phyloP scores from a whole-genome alignment of 2,888 invertebrate genomes.

The Athalia rosae region DNA sequence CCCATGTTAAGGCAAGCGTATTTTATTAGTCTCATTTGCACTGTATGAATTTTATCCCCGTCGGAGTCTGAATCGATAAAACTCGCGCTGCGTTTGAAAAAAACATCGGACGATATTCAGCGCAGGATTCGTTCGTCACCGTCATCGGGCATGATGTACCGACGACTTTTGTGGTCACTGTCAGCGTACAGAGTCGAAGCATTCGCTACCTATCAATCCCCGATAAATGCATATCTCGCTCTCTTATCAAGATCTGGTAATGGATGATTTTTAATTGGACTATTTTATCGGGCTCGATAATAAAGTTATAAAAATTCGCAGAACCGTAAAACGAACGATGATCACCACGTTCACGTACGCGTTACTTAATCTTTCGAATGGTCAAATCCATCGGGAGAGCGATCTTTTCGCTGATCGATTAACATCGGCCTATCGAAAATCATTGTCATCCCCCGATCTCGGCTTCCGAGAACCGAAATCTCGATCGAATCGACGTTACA shows the following conservation, averaged over 20 bases:
- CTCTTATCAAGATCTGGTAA: constrained; percentile 60
- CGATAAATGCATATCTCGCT: constrained; percentile 67
- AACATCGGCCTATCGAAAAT: not conserved
- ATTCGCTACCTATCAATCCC: constrained; percentile 18
- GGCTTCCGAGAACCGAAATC: no score
- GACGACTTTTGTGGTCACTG: constrained; percentile 8
- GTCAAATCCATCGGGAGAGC: not conserved
- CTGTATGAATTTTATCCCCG: not conserved
- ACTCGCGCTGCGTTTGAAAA: not conserved
- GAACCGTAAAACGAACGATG: constrained; percentile 29
- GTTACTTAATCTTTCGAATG: not conserved
- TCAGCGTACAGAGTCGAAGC: constrained; percentile 21
- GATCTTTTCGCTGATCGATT: not conserved
- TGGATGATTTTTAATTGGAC: constrained; percentile 61
- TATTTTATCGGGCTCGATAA: constrained; percentile 61
- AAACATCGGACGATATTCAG: constrained; percentile 20
- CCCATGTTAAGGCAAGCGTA: constrained; percentile 54
- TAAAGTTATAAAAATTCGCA: constrained; percentile 55
- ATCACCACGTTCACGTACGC: not conserved
- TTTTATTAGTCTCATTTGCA: constrained; percentile 30
- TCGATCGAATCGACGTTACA: no score
- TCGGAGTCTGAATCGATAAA: not conserved
- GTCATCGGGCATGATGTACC: not conserved
- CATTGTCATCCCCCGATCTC: no score
- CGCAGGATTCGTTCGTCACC: not conserved